Conservation (phyloP, 92 coral and sea anemone species). For the Bergia puertoricense region DNA sequence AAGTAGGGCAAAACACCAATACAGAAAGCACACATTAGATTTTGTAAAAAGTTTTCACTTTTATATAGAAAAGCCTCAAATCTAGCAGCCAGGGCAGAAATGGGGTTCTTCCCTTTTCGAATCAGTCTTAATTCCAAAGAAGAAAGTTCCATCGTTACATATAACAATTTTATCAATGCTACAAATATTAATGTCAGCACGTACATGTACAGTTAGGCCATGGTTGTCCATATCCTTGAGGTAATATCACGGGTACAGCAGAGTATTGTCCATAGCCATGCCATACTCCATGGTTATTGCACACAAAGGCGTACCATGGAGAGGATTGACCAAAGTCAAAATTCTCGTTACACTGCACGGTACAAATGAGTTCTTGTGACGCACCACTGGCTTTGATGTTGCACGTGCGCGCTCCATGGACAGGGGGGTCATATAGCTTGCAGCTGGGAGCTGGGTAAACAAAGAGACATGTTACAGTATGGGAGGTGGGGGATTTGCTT, state of each 20-base stretch:
- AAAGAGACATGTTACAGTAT: neutral
- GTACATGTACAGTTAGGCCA: conserved; percentile 74
- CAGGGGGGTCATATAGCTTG: conserved; percentile 65
- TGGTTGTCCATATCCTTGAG: conserved; percentile 35
- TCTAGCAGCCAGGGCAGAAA: too few relatives aligned
- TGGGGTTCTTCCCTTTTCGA: too few relatives aligned
- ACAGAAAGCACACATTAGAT: too few relatives aligned
- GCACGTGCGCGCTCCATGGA: conserved; percentile 61
- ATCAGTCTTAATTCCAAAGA: too few relatives aligned
- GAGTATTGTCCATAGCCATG: conserved; percentile 49
- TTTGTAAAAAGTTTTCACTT: too few relatives aligned
- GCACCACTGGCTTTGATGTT: conserved; percentile 52
- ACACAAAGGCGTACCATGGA: conserved; percentile 48
- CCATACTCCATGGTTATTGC: conserved; percentile 61
- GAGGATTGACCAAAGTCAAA: conserved; percentile 51
- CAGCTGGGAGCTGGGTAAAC: conserved; percentile 53
- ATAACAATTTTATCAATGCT: too few relatives aligned
- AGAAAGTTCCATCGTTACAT: too few relatives aligned
- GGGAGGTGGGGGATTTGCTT: neutral
- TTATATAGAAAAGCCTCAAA: too few relatives aligned
- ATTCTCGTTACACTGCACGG: conserved; percentile 55
- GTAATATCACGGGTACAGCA: conserved; percentile 8
- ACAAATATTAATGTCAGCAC: too few relatives aligned
- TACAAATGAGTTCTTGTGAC: conserved; percentile 54
- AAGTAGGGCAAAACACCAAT: too few relatives aligned